Percentiles rank a stretch among this genome's conserved stretches.
Conservation (phyloP, 2,888 invertebrate species). For the Lepeophtheirus nordmannii region DNA sequence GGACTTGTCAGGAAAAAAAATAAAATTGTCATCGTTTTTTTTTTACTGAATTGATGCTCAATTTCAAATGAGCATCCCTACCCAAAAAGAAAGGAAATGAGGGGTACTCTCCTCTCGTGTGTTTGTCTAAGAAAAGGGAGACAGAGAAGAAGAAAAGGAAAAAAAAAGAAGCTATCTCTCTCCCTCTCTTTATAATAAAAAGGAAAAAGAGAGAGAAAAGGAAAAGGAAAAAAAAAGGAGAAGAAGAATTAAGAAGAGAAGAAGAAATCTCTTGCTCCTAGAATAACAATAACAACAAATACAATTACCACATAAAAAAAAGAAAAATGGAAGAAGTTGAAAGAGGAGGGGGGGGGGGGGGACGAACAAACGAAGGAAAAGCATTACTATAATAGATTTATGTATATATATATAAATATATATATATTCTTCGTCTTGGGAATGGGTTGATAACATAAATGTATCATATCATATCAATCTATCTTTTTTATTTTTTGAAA, state of each 20-base stretch:
- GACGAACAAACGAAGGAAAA: not conserved
- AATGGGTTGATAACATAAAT: conserved; percentile 17
- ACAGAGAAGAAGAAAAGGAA: conserved; percentile 6
- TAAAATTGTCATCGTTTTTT: not conserved
- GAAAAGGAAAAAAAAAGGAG: conserved; percentile 13
- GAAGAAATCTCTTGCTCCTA: not conserved
- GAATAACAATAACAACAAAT: not conserved
- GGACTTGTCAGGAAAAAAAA: conserved; percentile 17
- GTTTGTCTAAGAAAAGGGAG: not conserved
- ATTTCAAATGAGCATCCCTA: not conserved
- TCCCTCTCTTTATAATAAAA: not conserved
- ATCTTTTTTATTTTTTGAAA: conserved; percentile 5
- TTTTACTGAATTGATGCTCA: too few relatives aligned
- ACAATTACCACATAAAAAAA: conserved; percentile 11
- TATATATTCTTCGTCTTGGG: conserved; percentile 15
- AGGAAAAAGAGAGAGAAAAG: conserved; percentile 4
- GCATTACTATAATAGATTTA: conserved; percentile 11
- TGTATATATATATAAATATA: too few relatives aligned
- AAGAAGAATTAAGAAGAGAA: conserved; percentile 1
- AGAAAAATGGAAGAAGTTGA: conserved; percentile 8
- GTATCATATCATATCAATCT: conserved; percentile 20
- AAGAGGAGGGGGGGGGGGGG: too few relatives aligned
- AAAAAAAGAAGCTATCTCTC: not conserved
- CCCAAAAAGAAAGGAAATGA: conserved; percentile 25
- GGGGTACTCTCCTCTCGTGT: not conserved